These are phyloP conservation scores for Apostichopus californicus DNA, from an alignment of 35 echinoderm and acorn worm genomes.

Conservation along the genomic window DNA sequence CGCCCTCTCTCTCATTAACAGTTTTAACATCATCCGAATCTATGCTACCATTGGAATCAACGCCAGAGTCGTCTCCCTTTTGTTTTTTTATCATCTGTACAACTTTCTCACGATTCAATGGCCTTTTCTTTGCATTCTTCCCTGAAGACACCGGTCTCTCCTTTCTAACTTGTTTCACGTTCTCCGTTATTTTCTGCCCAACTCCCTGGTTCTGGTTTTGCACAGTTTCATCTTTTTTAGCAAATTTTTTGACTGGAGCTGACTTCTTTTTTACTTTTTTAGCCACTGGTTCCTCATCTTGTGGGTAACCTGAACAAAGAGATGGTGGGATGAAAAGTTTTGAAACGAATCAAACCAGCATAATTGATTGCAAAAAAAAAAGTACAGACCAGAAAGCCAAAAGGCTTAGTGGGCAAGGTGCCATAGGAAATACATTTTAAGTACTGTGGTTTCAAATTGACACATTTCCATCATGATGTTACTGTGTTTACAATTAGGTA, in stretches of 20 bases:
- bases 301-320: too few relatives aligned
- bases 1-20: neutral
- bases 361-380: too few relatives aligned
- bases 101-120: neutral
- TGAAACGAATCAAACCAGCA: too few relatives aligned
- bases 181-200: neutral
- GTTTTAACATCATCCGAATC: conserved; percentile 6
- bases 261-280: too few relatives aligned
- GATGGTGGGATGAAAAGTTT: too few relatives aligned
- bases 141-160: neutral
- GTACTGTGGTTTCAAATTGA: too few relatives aligned
- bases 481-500: too few relatives aligned
- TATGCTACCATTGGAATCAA: conserved; percentile 23
- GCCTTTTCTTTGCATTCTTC: neutral
- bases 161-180: neutral
- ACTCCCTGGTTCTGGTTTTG: neutral
- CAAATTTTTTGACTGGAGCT: neutral
- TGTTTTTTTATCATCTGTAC: conserved; percentile 41
- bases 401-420: too few relatives aligned
- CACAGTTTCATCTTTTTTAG: neutral
- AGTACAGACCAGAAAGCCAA: too few relatives aligned
- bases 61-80: conserved; percentile 27
- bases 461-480: too few relatives aligned
- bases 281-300: too few relatives aligned
- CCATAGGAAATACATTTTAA: too few relatives aligned